Percentiles rank a stretch among this genome's conserved stretches.
phyloP scores from a whole-genome alignment of 2,888 invertebrate genomes.

The Agonum fuliginosum region DNA sequence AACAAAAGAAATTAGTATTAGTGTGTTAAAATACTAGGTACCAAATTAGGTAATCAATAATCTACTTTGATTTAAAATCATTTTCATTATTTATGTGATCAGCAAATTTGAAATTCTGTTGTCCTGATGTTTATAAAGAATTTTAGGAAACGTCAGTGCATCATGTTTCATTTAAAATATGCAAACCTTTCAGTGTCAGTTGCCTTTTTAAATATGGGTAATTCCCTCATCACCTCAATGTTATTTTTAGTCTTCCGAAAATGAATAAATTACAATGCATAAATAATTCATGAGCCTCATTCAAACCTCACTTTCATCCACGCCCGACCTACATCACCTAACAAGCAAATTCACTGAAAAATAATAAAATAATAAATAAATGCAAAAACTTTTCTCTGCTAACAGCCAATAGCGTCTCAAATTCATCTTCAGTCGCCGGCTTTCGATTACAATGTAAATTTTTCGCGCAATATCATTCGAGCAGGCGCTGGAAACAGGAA shows the following conservation, averaged over 20 bases:
- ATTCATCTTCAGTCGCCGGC: conserved; percentile 10
- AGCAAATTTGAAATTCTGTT: too few species aligned
- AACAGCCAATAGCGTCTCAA: neutral
- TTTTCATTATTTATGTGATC: too few species aligned
- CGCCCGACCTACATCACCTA: neutral
- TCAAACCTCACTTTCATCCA: neutral
- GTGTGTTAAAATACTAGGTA: too few species aligned
- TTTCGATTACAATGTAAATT: conserved; percentile 40
- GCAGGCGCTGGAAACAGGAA: neutral
- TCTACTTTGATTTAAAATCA: too few species aligned
- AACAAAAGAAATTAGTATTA: too few species aligned
- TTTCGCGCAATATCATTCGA: conserved; percentile 17
- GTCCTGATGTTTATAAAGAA: too few species aligned
- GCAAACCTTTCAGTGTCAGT: too few species aligned
- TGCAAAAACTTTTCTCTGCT: neutral
- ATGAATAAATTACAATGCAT: neutral
- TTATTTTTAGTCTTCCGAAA: neutral
- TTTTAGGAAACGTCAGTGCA: too few species aligned
- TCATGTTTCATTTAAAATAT: too few species aligned
- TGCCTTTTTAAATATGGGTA: too few species aligned
- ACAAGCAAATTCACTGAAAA: neutral
- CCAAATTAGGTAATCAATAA: too few species aligned
- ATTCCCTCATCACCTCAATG: too few species aligned
- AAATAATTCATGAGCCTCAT: neutral
- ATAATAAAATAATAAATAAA: conserved; percentile 25